Conservation (phyloP, 2,113 vertebrate genomes). For the Melanostigma gelatinosum region DNA sequence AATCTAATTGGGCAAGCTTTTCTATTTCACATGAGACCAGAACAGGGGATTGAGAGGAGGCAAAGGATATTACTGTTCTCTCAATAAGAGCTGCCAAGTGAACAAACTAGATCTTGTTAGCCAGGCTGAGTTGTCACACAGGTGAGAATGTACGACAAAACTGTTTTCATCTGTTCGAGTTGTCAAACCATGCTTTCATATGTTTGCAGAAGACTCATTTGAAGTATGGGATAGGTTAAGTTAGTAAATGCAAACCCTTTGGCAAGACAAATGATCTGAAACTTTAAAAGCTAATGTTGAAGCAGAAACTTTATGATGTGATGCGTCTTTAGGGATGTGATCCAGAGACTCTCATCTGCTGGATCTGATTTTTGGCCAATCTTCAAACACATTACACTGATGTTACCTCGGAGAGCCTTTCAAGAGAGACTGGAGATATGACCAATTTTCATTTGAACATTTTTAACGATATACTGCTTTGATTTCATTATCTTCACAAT, state of each 20-base stretch:
- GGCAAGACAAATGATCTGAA: constrained; percentile 1
- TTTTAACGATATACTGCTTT: constrained; percentile 35
- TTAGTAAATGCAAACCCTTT: background rate
- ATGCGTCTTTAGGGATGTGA: constrained; percentile 31
- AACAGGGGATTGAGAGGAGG: constrained; percentile 49
- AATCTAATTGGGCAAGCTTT: constrained; percentile 37
- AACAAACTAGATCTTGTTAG: constrained; percentile 31
- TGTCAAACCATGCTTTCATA: background rate
- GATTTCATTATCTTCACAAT: constrained; percentile 55
- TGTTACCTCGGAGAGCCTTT: constrained; percentile 39
- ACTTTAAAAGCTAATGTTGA: background rate
- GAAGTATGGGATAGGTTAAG: background rate
- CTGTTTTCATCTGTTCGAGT: constrained; percentile 11
- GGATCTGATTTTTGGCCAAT: constrained; percentile 43
- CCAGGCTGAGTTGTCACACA: no score
- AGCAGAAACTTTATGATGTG: constrained; percentile 6
- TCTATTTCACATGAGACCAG: constrained; percentile 53
- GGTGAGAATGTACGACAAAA: constrained; percentile 10
- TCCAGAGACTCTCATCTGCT: constrained; percentile 33
- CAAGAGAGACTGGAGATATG: constrained; percentile 31
- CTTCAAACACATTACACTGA: constrained; percentile 51
- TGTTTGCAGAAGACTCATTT: background rate
- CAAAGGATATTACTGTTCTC: constrained; percentile 46
- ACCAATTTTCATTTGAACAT: constrained; percentile 51
- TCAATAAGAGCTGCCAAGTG: constrained; percentile 30